Evolutionary conservation across 2,797 vertebrate species (phyloP).

Genomic region (Dendrocincla fuliginosa): DNA sequence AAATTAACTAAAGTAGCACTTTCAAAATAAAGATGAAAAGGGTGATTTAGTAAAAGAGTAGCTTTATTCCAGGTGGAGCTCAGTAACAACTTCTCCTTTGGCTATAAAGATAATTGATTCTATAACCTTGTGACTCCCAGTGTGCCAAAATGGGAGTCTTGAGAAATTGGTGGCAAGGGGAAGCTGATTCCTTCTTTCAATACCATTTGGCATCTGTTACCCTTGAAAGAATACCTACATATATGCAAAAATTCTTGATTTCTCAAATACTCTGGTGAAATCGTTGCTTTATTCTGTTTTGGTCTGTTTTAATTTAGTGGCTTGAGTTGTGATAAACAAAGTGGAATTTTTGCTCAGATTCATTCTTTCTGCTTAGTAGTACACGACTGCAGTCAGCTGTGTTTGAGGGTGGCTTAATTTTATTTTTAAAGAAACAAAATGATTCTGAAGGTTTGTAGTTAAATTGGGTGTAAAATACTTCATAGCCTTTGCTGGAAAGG

Average conservation of each 20-base stretch:
- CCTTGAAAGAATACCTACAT: not conserved
- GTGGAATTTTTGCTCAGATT: not conserved
- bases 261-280: not conserved
- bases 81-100: not conserved
- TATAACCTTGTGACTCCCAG: not conserved
- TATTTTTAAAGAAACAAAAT: not conserved
- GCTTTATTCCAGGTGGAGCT: not conserved
- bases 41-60: not conserved
- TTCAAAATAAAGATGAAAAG: not conserved
- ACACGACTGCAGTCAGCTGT: not conserved
- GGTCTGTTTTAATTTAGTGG: not conserved
- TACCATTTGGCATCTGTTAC: not conserved
- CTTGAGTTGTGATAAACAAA: not conserved
- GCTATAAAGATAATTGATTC: not conserved
- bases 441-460: not conserved
- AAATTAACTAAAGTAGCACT: not conserved
- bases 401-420: not conserved
- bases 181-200: not conserved
- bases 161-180: not conserved
- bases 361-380: not conserved
- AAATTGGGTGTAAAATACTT: not conserved
- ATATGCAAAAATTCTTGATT: not conserved
- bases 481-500: not conserved
- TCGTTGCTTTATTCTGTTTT: not conserved
- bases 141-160: not conserved